Conservation (phyloP, 1,140 invertebrate species). For the Theocolax elegans region DNA sequence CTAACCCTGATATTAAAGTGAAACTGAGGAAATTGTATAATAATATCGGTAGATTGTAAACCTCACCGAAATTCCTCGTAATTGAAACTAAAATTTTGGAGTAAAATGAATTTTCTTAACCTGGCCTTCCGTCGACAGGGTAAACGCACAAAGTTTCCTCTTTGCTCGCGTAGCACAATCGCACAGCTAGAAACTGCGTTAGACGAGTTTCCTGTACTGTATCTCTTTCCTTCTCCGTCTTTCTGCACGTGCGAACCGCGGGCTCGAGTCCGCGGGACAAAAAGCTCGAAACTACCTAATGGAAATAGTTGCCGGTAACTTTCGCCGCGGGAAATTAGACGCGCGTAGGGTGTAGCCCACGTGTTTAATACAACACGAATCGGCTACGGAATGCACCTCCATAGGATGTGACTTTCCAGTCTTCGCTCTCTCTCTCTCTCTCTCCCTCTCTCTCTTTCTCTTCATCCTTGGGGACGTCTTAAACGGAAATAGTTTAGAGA, state of each 20-base stretch:
- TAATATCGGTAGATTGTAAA: no score
- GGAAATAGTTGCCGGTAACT: constrained; percentile 39
- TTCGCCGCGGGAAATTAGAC: constrained; percentile 40
- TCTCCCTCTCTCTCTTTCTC: no score
- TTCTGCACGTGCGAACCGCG: not conserved
- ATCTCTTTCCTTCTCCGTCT: not conserved
- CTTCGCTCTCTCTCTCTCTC: no score
- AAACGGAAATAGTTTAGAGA: constrained; percentile 24
- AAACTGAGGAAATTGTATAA: no score
- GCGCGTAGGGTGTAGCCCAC: not conserved
- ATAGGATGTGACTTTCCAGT: no score
- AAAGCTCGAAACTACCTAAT: constrained; percentile 40
- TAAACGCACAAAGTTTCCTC: constrained; percentile 32
- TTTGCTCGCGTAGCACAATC: not conserved
- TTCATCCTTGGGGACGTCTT: not conserved
- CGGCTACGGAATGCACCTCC: constrained; percentile 1
- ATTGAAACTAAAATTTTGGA: no score
- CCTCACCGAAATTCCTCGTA: no score
- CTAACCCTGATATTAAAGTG: no score
- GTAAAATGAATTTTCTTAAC: no score
- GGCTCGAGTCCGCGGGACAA: constrained; percentile 7
- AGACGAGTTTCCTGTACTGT: constrained; percentile 13
- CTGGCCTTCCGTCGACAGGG: constrained; percentile 8
- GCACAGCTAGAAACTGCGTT: not conserved
- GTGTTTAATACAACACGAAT: constrained; percentile 31